Evolutionary conservation across 92 coral and sea anemone genomes (phyloP), one percentile per base, ranked within the genome.

Genomic region (Plumapathes pennacea): DNA sequence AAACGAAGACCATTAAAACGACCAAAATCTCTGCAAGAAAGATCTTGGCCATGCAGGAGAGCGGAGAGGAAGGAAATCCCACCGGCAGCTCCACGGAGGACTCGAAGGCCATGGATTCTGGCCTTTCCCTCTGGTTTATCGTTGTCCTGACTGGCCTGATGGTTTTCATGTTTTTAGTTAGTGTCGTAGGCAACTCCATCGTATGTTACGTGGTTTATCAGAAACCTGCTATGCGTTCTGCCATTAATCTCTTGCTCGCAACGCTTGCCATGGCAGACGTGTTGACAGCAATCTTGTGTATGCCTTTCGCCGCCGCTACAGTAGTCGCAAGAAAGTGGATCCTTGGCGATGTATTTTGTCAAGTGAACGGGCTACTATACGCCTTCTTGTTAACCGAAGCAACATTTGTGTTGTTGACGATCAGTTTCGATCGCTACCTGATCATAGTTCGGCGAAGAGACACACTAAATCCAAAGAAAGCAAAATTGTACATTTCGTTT

Each of bases 191-290:
- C 15, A 91, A 91, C 62, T 64, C 90, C 19, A 77, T 91, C 44
- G 96, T 91, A 17, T 91, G 97, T 43, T 91, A 91, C 44, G 80
- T 91, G 39, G 97, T 91, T 20, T 91, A 91, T 63, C 97, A 91
- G 66, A 91, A 91, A 32, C 97, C 97, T 2, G 97, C 97, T 3
- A 91, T 91, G 97, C 85, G 97, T 24, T 91, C 97, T 19, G 95
- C 97, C 10, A 91, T 91, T 37, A 91, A 91, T 71, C 69, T 91
- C 14, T 72, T 91, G 10, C 74, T 91, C 8, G 95, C 96, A 4
- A 91, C 89, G 3, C 61, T 91, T 10, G 97, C 97, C 3, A 53
- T 91, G 83, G 97, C 95, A 8, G 97, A 91, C 56, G 77, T 91
- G 2, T 66, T 91, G 46, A 83, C 90, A 15, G 87, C 97, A 7